These are phyloP conservation scores for Drosophila borborema DNA, from an alignment of 2,888 invertebrate genomes.

Conservation along the genomic window DNA sequence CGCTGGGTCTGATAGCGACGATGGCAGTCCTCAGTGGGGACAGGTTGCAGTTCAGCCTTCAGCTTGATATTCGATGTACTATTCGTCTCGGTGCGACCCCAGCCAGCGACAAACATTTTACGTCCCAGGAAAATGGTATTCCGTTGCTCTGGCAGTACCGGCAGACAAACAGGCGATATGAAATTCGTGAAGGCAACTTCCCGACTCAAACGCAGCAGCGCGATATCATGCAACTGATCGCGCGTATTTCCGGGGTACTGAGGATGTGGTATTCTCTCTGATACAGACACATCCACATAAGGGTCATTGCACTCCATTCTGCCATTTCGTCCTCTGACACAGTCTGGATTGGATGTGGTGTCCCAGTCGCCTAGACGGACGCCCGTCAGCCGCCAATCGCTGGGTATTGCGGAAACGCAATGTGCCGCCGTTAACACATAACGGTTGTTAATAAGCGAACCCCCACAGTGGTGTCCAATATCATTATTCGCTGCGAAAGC, in stretches of 20 bases:
- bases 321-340: constrained; percentile 69
- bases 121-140: constrained; percentile 82
- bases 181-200: constrained; percentile 86
- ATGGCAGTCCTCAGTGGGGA: constrained; percentile 85
- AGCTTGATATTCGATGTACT: constrained; percentile 86
- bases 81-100: constrained; percentile 87
- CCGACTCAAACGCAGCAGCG: constrained; percentile 87
- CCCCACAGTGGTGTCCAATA: constrained; percentile 90
- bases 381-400: constrained; percentile 86
- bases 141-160: constrained; percentile 78
- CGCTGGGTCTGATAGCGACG: constrained; percentile 85
- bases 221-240: constrained; percentile 90
- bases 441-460: constrained; percentile 88
- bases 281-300: constrained; percentile 87
- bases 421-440: constrained; percentile 92
- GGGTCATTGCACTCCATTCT: constrained; percentile 87
- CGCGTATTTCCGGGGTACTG: constrained; percentile 86
- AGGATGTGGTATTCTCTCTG: constrained; percentile 88
- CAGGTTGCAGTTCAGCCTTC: constrained; percentile 86
- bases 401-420: constrained; percentile 89
- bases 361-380: constrained; percentile 85
- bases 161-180: constrained; percentile 88
- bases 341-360: constrained; percentile 75
- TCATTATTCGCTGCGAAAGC: constrained; percentile 86
- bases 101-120: constrained; percentile 87